Conservation (phyloP, 92 coral and sea anemone species). For the Porites divaricata region DNA sequence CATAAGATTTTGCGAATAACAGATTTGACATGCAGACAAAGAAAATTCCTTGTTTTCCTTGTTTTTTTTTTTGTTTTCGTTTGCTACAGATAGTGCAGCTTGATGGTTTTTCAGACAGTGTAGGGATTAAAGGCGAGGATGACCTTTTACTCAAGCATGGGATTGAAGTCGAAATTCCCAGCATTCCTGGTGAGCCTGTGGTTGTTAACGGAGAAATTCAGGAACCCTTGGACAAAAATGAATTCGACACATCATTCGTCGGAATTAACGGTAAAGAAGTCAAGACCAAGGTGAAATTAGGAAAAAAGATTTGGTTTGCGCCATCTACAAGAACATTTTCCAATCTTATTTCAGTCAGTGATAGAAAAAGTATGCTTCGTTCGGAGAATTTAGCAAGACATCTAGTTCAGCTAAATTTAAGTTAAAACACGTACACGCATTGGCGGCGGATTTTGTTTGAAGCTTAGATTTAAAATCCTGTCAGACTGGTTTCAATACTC, state of each 20-base stretch:
- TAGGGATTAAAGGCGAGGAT: constrained; percentile 31
- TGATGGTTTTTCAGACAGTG: constrained; percentile 51
- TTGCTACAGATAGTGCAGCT: constrained; percentile 70
- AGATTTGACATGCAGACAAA: no score
- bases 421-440: no score
- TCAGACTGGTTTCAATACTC: no score
- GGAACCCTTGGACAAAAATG: constrained; percentile 52
- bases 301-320: constrained; percentile 64
- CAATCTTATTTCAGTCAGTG: no score
- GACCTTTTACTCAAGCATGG: constrained; percentile 71
- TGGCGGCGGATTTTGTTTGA: no score
- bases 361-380: no score
- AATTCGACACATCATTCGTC: constrained; percentile 55
- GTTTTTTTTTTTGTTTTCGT: not conserved
- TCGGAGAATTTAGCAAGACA: no score
- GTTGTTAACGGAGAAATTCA: constrained; percentile 37
- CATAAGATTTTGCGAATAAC: no score
- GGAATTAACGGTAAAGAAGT: constrained; percentile 68
- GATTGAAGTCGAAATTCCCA: constrained; percentile 74
- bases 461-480: no score
- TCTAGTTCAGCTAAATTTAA: no score
- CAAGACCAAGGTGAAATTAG: constrained; percentile 42
- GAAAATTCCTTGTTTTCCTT: no score
- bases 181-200: constrained; percentile 49
- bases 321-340: no score